phyloP scores from a whole-genome alignment of 2,797 vertebrate genomes.

The Smutsia temminckii region DNA sequence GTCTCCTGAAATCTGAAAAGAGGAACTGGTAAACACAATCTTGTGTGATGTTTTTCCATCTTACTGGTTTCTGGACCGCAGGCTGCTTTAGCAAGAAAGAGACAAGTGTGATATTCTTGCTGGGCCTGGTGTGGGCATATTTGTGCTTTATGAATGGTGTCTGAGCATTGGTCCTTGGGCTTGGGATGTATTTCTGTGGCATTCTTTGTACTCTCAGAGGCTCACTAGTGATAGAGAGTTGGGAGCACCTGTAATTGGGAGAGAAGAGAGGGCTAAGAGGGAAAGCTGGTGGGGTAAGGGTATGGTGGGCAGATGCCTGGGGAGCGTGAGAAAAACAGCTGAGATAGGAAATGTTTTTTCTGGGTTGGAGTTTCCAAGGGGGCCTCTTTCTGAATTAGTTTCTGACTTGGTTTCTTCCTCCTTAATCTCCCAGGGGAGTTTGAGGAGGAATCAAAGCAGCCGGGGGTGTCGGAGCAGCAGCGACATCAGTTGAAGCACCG shows the following conservation, averaged over 20 bases:
- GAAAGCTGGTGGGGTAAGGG: slow-evolving; percentile 53
- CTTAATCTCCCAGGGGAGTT: slow-evolving; percentile 89
- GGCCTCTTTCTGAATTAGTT: not conserved
- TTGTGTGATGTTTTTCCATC: not conserved
- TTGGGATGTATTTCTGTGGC: not conserved
- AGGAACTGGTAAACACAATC: not conserved
- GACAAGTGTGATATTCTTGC: not conserved
- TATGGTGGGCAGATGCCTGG: not conserved
- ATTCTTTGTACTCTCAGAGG: not conserved
- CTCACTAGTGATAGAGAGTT: not conserved
- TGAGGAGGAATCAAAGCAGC: slow-evolving; percentile 97
- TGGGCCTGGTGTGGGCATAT: not conserved
- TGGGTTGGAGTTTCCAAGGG: not conserved
- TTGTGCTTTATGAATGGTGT: not conserved
- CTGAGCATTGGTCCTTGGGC: not conserved
- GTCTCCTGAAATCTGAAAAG: not conserved
- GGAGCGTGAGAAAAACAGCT: not conserved
- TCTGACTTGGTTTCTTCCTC: slow-evolving; percentile 35
- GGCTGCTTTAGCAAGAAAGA: not conserved
- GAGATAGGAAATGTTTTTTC: not conserved
- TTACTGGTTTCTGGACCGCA: not conserved
- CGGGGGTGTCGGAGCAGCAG: slow-evolving; percentile 91
- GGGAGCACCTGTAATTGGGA: not conserved
- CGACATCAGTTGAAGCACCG: slow-evolving; percentile 96
- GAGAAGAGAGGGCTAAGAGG: slow-evolving; percentile 60